Base-by-base conservation (phyloP, 2,888 invertebrate genomes). In the Eumacrocentrus americanus region DNA sequence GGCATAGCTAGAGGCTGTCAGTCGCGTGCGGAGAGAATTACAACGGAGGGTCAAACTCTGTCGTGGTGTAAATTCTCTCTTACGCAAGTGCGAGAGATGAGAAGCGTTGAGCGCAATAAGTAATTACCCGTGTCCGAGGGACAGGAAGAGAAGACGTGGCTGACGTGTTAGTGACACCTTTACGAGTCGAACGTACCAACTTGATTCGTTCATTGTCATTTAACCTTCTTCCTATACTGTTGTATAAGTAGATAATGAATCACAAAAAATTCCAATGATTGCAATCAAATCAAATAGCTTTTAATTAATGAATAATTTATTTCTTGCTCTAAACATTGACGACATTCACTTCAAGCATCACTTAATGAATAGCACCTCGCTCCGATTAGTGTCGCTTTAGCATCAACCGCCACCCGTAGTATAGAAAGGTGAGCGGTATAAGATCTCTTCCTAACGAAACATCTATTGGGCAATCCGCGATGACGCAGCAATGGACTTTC, bases 401-500 rank as follows among this genome's bases (percentile, higher is more conserved):
- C 29, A 50, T 50, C 25, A 50, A 50, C n/a, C n/a, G 18, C 20
- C 42, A 42, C 42, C 42, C 16, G 20, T 42, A 20, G 42, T 34
- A 29, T 47, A 50, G 50, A 50, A 50, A 50, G 50, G 50, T 60
- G 20, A 42, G 20, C 20, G 20, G 3, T 18, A 16, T 20, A 42
- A 18, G 42, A 42, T 42, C 42, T 42, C 42, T 42, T 42, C 20
- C 42, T 42, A 42, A 20, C 42, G 42, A 42, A 42, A 42, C 18
- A 20, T 42, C 20, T 42, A 18, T 42, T 42, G 42, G 42, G 42
- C 20, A 42, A 42, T 42, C n/a, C n/a, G n/a, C n/a, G 42, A 9
- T 42, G 42, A 20, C 20, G 42, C 16, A 18, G 42, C 42, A 18
- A 18, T 66, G 50, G 60, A n/a, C n/a, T 61, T 63, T 51, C 34